These are phyloP conservation scores for Dexiosoma caninum DNA, from an alignment of 2,888 invertebrate genomes.

Conservation along the genomic window DNA sequence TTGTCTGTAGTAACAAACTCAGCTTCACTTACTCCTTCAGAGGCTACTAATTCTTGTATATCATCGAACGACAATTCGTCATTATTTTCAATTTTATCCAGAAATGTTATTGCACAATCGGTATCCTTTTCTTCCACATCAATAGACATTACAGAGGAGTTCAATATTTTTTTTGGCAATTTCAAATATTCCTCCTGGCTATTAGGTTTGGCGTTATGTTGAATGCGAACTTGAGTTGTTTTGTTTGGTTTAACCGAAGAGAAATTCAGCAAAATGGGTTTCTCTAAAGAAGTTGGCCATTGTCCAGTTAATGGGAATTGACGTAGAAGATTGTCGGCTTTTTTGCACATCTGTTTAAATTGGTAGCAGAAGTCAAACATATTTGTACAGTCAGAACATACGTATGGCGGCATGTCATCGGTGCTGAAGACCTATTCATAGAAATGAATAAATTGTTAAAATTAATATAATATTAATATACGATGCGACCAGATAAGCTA, in stretches of 20 bases:
- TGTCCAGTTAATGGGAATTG: slow-evolving; percentile 83
- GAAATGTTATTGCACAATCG: slow-evolving; percentile 55
- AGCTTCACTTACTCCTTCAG: slow-evolving; percentile 61
- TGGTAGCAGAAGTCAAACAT: slow-evolving; percentile 85
- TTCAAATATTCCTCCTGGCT: slow-evolving; percentile 7
- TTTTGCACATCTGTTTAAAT: slow-evolving; percentile 87
- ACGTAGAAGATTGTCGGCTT: slow-evolving; percentile 84
- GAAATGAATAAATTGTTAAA: no score
- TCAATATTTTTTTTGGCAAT: slow-evolving; percentile 66
- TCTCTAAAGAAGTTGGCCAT: slow-evolving; percentile 79
- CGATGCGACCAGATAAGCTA: slow-evolving; percentile 3
- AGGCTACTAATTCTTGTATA: slow-evolving; percentile 70
- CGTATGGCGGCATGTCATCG: slow-evolving; percentile 86
- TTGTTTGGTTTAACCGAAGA: no score
- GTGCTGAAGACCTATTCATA: slow-evolving; percentile 72
- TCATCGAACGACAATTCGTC: slow-evolving; percentile 74
- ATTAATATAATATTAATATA: no score
- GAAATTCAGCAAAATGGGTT: slow-evolving; percentile 78
- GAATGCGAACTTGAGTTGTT: slow-evolving; percentile 13
- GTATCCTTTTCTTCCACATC: not conserved
- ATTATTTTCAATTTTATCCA: slow-evolving; percentile 71
- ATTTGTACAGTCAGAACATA: slow-evolving; percentile 84
- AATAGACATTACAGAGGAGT: slow-evolving; percentile 54
- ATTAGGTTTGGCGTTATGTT: not conserved
- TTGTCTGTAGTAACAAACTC: slow-evolving; percentile 32